These are phyloP conservation scores for Lophius americanus DNA, from an alignment of 2,797 vertebrate genomes.

Conservation along the genomic window DNA sequence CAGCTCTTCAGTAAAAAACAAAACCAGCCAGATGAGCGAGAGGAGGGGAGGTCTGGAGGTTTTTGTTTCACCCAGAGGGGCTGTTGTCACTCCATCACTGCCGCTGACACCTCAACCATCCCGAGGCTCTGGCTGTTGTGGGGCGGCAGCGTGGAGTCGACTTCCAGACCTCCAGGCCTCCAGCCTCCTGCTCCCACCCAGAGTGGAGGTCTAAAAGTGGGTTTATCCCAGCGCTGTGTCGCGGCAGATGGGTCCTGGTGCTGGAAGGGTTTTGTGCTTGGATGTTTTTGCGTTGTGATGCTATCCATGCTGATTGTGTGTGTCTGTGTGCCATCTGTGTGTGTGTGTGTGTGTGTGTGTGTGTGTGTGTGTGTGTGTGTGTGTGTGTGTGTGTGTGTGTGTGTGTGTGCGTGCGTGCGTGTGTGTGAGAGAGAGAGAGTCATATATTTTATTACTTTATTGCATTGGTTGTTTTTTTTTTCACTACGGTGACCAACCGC, in stretches of 20 bases:
- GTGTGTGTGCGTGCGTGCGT: not conserved
- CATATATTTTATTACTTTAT: too few species aligned
- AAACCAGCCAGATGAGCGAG: slow-evolving; percentile 34
- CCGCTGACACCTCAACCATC: slow-evolving; percentile 38
- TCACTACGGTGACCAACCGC: too few species aligned
- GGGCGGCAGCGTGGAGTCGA: slow-evolving; percentile 35
- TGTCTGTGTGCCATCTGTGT: slow-evolving; percentile 16
- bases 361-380: not conserved
- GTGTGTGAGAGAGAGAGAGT: too few species aligned
- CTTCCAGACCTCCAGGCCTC: slow-evolving; percentile 42
- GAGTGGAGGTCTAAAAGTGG: slow-evolving; percentile 53
- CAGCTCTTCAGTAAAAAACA: too few species aligned
- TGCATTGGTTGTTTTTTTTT: too few species aligned
- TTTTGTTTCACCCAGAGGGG: slow-evolving; percentile 63
- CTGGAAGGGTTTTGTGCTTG: slow-evolving; percentile 35
- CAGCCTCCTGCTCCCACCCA: slow-evolving; percentile 39
- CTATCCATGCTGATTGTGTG: slow-evolving; percentile 21
- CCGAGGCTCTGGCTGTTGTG: not conserved
- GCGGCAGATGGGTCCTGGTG: slow-evolving; percentile 58
- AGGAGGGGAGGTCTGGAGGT: slow-evolving; percentile 31
- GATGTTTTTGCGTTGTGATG: slow-evolving; percentile 13
- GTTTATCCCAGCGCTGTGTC: slow-evolving; percentile 44
- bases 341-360: slow-evolving; percentile 1
- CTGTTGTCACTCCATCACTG: slow-evolving; percentile 52
- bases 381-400: slow-evolving; percentile 19